These are phyloP conservation scores for Sesia bembeciformis DNA, from an alignment of 2,888 invertebrate species.

Conservation along the genomic window DNA sequence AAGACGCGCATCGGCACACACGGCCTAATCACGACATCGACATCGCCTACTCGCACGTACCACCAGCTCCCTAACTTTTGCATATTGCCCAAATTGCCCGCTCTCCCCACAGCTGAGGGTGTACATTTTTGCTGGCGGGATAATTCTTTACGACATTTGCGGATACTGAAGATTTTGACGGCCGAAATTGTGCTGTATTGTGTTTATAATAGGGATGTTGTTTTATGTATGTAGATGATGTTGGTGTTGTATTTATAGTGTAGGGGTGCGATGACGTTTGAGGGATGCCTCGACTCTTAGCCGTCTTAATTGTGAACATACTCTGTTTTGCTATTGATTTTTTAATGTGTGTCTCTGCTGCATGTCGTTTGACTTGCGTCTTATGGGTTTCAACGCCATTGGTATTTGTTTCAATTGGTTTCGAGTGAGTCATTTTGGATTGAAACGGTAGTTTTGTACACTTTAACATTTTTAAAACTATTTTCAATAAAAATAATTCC, in stretches of 20 bases:
- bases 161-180: not conserved
- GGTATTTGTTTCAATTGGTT: too few relatives aligned
- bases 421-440: too few relatives aligned
- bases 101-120: conserved; percentile 41
- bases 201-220: conserved; percentile 11
- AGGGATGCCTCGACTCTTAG: conserved; percentile 46
- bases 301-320: conserved; percentile 62
- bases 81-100: conserved; percentile 71
- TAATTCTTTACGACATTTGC: conserved; percentile 20
- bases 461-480: too few relatives aligned
- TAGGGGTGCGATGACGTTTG: conserved; percentile 48
- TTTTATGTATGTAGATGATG: conserved; percentile 1
- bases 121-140: conserved; percentile 40
- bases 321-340: conserved; percentile 58
- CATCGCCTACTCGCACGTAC: conserved; percentile 7
- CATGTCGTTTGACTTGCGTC: conserved; percentile 4
- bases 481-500: too few relatives aligned
- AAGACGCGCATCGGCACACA: conserved; percentile 74
- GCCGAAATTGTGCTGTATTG: conserved; percentile 19
- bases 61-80: conserved; percentile 55
- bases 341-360: conserved; percentile 48
- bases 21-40: conserved; percentile 64
- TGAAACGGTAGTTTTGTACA: too few relatives aligned
- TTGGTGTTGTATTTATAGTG: conserved; percentile 13
- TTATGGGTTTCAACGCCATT: not conserved